phyloP scores from a whole-genome alignment of 2,797 vertebrate genomes.

The Odontamblyopus rebecca region DNA sequence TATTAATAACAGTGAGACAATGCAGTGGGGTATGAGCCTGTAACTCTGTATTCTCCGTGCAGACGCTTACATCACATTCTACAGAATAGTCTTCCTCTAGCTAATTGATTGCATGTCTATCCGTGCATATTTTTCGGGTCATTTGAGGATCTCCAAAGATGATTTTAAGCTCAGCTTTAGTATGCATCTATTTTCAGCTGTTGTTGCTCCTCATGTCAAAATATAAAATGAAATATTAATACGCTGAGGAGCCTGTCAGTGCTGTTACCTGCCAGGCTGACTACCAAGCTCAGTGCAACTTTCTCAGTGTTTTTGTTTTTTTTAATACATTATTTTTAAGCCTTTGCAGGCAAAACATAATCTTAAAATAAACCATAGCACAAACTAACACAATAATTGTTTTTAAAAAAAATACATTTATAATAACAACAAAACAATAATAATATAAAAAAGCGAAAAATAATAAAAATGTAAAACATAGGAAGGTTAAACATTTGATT shows the following conservation, averaged over 20 bases:
- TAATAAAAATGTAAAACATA: too few relatives aligned
- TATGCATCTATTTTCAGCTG: slow-evolving; percentile 45
- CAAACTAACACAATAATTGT: too few relatives aligned
- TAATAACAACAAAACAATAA: too few relatives aligned
- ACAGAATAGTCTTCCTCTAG: slow-evolving; percentile 19
- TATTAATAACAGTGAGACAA: slow-evolving; percentile 42
- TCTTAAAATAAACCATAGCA: too few relatives aligned
- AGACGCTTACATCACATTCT: slow-evolving; percentile 14
- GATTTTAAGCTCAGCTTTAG: slow-evolving; percentile 30
- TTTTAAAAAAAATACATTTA: too few relatives aligned
- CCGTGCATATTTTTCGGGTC: slow-evolving; percentile 24
- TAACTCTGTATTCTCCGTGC: slow-evolving; percentile 13
- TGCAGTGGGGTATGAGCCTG: slow-evolving; percentile 28
- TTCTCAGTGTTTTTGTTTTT: background rate
- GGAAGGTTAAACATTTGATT: too few relatives aligned
- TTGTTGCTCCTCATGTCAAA: slow-evolving; percentile 40
- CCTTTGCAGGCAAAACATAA: too few relatives aligned
- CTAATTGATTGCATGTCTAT: slow-evolving; percentile 42
- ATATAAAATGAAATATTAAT: slow-evolving; percentile 52
- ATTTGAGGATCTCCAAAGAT: slow-evolving; percentile 26
- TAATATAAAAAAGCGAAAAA: too few relatives aligned
- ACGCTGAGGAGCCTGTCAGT: slow-evolving; percentile 26
- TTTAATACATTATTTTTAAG: too few relatives aligned
- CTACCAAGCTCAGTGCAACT: background rate
- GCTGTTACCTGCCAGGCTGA: slow-evolving; percentile 26